Base-by-base conservation (phyloP, 2,113 vertebrate species). In the Parotia lawesii region DNA sequence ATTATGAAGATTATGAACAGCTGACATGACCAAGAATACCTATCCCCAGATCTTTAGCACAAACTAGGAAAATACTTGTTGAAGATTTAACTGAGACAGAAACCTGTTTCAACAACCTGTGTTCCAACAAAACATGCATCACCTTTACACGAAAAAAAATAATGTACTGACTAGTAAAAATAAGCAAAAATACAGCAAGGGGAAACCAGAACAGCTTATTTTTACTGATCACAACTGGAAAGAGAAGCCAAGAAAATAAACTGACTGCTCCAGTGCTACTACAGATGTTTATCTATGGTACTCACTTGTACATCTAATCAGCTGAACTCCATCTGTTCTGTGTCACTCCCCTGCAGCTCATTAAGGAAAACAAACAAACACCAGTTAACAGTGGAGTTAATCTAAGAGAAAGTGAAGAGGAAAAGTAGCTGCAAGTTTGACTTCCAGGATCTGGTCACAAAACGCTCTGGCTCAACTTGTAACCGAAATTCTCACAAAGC, bases 281-380 rank as follows among this genome's bases (percentile, higher is more conserved):
- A 50, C 40, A 91, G 91, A 91, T 89, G 80, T 77, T 92, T 91
- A 87, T 73, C 94, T 88, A 3, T 1, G 21, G 20, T 6, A 15
- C 81, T 83, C 19, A 19, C 42, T 89, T 44, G n/a, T 45, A 56
- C 67, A 76, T n/a, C 82, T 95, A 75, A 95, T 83, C 87, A 93
- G 85, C 82, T 70, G 66, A 82, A 69, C 82, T 83, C 67, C 92
- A 90, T 86, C 90, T 94, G 94, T 33, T 85, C 17, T 33, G 42
- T 87, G 67, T 45, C 85, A 79, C 78, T 65, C 85, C 45, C 70
- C 74, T 79, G 69, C 33, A 10, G 15, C 90, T 73, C 82, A 45
- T 31, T 29, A 91, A 40, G 38, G 51, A 91, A 96, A 95, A 77
- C 51, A 92, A 87, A 85, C 58, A 81, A 47, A 85, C 29, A 56